phyloP scores from a whole-genome alignment of 2,113 vertebrate genomes.

The Clupea harengus region DNA sequence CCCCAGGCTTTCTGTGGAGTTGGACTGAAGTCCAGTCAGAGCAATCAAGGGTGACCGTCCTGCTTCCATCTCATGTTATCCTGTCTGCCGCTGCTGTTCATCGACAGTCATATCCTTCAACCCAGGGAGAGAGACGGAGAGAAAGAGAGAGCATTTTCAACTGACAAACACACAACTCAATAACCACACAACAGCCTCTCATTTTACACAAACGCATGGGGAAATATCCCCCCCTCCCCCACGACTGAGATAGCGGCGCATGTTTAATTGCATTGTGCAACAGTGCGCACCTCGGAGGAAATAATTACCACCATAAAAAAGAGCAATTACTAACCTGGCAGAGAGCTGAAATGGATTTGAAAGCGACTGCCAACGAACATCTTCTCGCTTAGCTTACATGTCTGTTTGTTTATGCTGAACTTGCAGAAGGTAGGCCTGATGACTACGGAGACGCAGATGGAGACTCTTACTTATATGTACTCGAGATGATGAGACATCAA shows the following conservation, averaged over 20 bases:
- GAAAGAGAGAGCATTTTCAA: not conserved
- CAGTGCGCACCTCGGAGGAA: conserved; percentile 75
- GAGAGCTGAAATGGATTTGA: conserved; percentile 70
- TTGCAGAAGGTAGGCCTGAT: conserved; percentile 55
- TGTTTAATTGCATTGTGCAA: conserved; percentile 79
- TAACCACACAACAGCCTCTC: not conserved
- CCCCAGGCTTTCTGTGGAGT: not conserved
- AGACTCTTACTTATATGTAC: conserved; percentile 21
- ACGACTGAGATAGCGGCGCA: conserved; percentile 64
- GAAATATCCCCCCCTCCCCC: conserved; percentile 51
- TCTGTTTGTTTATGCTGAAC: conserved; percentile 72
- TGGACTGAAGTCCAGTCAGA: not conserved
- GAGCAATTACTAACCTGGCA: conserved; percentile 81
- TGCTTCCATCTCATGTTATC: not conserved
- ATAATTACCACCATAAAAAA: conserved; percentile 81
- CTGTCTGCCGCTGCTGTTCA: not conserved
- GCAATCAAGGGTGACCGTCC: not conserved
- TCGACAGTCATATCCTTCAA: not conserved
- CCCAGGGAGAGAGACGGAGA: not conserved
- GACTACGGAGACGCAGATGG: conserved; percentile 21
- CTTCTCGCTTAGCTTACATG: conserved; percentile 48
- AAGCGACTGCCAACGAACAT: conserved; percentile 65
- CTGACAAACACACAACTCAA: not conserved
- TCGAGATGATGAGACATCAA: not conserved
- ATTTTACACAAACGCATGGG: not conserved